Percentiles rank a stretch among this genome's conserved stretches.
Conservation (phyloP, 2,888 invertebrate genomes). For the Drosophila histrio region DNA sequence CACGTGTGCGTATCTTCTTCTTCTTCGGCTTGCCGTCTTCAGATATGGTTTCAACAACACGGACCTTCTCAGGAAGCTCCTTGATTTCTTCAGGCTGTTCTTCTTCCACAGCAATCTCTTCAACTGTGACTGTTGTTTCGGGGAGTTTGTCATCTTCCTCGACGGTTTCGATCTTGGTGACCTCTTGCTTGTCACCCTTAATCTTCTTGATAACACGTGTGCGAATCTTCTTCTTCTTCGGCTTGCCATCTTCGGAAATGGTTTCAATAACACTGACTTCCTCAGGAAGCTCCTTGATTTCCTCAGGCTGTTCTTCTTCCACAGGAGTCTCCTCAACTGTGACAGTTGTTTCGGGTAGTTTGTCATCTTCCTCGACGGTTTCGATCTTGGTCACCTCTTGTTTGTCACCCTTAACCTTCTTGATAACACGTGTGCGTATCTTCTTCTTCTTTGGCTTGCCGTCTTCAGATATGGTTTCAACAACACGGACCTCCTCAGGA, state of each 20-base stretch:
- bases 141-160: constrained; percentile 40
- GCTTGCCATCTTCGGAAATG: constrained; percentile 11
- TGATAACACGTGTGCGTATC: constrained; percentile 60
- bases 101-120: constrained; percentile 16
- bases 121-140: constrained; percentile 40
- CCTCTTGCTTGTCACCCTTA: constrained; percentile 30
- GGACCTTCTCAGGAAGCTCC: constrained; percentile 19
- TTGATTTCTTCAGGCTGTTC: constrained; percentile 10
- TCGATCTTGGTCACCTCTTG: constrained; percentile 63
- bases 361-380: constrained; percentile 53
- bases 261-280: constrained; percentile 35
- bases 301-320: constrained; percentile 35
- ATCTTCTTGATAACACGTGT: constrained; percentile 27
- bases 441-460: constrained; percentile 51
- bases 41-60: constrained; percentile 16
- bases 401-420: constrained; percentile 57
- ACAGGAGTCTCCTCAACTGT: constrained; percentile 46
- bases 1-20: constrained; percentile 25
- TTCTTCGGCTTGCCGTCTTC: constrained; percentile 20
- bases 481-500: constrained; percentile 41
- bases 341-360: constrained; percentile 49
- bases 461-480: constrained; percentile 43
- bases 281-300: constrained; percentile 72
- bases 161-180: constrained; percentile 41
- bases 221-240: constrained; percentile 23